Evolutionary conservation across 2,888 invertebrate genomes (phyloP).

Genomic region (Himalopsyche anomala): DNA sequence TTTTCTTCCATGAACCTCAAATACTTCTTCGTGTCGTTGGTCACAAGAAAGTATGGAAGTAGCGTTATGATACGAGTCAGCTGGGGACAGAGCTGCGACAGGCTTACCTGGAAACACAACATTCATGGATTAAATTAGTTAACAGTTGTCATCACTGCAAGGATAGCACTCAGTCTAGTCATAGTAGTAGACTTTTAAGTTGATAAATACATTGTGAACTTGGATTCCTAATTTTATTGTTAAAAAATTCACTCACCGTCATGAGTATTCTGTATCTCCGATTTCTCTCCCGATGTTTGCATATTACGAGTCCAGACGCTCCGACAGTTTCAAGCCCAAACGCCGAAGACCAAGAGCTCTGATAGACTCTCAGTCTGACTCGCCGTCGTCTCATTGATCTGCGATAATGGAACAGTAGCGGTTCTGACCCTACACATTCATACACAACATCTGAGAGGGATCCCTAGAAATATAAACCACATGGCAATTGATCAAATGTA

Average conservation of each 20-base stretch:
- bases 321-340: conserved; percentile 83
- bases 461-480: conserved; percentile 72
- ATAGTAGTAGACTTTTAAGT: no score
- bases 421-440: conserved; percentile 79
- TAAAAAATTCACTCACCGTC: conserved; percentile 70
- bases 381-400: conserved; percentile 76
- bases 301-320: conserved; percentile 85
- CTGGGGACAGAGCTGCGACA: conserved; percentile 84
- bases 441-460: conserved; percentile 79
- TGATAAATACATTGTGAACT: no score
- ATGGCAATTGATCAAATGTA: background rate
- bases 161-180: no score
- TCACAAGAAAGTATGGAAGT: conserved; percentile 86
- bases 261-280: conserved; percentile 85
- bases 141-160: no score
- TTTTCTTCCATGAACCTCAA: conserved; percentile 90
- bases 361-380: conserved; percentile 78
- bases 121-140: background rate
- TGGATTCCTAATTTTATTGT: background rate
- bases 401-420: conserved; percentile 82
- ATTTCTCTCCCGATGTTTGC: conserved; percentile 83
- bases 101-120: conserved; percentile 73
- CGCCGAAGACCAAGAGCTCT: conserved; percentile 81
- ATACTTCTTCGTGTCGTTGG: conserved; percentile 81
- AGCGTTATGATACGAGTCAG: conserved; percentile 88